phyloP scores from a whole-genome alignment of 2,888 invertebrate genomes.

The Lamproptera curius region DNA sequence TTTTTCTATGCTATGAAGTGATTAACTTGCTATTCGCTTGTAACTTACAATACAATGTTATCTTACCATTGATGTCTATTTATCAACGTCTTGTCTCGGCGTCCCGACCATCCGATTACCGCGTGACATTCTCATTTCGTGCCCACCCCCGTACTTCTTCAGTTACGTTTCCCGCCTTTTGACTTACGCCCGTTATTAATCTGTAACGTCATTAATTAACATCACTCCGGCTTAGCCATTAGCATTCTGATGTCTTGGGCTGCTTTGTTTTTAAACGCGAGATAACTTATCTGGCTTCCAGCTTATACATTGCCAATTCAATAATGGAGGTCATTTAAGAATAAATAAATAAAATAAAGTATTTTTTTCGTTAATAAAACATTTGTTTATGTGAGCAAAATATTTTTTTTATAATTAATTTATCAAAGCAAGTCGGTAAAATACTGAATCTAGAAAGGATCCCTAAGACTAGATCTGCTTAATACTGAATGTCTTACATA shows the following conservation, averaged over 20 bases:
- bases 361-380: no score
- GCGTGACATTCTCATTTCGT: conserved; percentile 68
- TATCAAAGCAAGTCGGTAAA: no score
- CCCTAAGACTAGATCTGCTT: no score
- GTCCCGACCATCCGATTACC: conserved; percentile 65
- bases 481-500: no score
- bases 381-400: no score
- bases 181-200: conserved; percentile 59
- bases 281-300: no score
- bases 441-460: no score
- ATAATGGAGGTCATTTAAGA: no score
- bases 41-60: conserved; percentile 15
- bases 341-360: no score
- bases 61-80: conserved; percentile 39
- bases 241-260: conserved; percentile 29
- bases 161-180: conserved; percentile 70
- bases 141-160: conserved; percentile 38
- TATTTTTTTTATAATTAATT: no score
- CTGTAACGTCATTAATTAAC: conserved; percentile 65
- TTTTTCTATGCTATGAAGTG: no score
- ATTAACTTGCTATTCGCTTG: conserved; percentile 7
- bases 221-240: conserved; percentile 48
- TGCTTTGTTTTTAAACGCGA: conserved; percentile 10
- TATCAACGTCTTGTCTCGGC: conserved; percentile 62
- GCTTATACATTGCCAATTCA: no score